Conservation (phyloP, 1,140 invertebrate species). For the Bemisia tabaci region DNA sequence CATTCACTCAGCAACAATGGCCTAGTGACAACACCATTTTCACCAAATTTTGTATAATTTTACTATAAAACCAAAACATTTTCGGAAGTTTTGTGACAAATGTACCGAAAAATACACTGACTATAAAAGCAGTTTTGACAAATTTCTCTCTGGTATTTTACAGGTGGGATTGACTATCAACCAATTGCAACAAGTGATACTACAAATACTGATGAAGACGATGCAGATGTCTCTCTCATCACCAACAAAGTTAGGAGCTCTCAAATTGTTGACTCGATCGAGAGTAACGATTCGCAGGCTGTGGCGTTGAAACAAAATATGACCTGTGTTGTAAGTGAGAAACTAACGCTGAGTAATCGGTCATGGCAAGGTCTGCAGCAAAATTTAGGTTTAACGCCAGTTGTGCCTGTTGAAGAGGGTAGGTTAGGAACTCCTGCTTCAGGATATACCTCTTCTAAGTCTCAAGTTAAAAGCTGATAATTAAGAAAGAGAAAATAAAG, state of each 20-base stretch:
- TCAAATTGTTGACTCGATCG: neutral
- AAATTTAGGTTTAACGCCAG: constrained; percentile 47
- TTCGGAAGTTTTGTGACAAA: no score
- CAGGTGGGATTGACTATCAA: neutral
- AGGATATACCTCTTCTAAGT: constrained; percentile 10
- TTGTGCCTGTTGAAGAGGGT: constrained; percentile 43
- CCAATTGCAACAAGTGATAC: neutral
- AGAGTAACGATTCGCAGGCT: constrained; percentile 16
- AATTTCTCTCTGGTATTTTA: no score
- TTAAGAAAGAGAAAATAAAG: no score
- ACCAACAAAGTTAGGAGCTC: constrained; percentile 13
- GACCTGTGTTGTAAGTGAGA: constrained; percentile 30
- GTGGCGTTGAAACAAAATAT: constrained; percentile 24
- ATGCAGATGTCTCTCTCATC: constrained; percentile 11
- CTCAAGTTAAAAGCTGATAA: constrained; percentile 5
- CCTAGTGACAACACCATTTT: no score
- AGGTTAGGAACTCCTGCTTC: constrained; percentile 41
- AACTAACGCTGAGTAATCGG: constrained; percentile 27
- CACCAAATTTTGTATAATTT: no score
- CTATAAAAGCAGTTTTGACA: no score
- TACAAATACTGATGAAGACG: neutral
- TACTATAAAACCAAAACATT: no score
- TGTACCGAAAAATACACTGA: no score
- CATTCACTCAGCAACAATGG: no score
- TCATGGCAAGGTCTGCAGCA: constrained; percentile 60